Evolutionary conservation across 2,797 vertebrate genomes (phyloP).

Genomic region (Poeciliopsis gracilis): DNA sequence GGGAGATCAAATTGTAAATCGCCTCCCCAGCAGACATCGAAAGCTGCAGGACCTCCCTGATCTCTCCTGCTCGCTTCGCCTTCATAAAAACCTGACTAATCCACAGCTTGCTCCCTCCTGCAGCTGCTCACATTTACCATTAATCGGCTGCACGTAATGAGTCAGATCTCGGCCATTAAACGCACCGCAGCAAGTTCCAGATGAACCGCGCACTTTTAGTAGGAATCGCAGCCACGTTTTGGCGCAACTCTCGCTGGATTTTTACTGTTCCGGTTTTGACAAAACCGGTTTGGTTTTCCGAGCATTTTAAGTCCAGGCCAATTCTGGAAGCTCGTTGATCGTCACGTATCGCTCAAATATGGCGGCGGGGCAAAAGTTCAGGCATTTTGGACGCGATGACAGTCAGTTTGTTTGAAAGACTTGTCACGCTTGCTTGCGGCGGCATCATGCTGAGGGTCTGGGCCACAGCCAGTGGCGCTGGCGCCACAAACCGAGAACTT

Average conservation of each 20-base stretch:
- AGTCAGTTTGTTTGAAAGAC: not conserved
- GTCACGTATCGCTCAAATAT: not conserved
- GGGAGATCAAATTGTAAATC: not conserved
- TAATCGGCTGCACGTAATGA: not conserved
- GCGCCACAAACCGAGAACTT: not conserved
- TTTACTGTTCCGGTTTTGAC: not conserved
- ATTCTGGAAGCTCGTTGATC: not conserved
- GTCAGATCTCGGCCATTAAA: not conserved
- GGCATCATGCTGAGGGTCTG: not conserved
- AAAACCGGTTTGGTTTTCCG: not conserved
- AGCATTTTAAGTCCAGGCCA: not conserved
- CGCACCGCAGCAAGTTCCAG: not conserved
- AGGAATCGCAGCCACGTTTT: not conserved
- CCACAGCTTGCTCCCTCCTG: not conserved
- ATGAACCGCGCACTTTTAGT: not conserved
- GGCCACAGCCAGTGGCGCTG: not conserved
- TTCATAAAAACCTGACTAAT: not conserved
- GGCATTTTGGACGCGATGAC: not conserved
- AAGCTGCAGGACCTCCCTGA: not conserved
- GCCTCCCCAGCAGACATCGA: not conserved
- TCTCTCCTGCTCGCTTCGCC: not conserved
- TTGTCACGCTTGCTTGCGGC: not conserved
- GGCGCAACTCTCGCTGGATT: not conserved
- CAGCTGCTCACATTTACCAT: not conserved
- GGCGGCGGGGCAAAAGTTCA: not conserved